These are phyloP conservation scores for Podarcis raffonei DNA, from an alignment of 2,113 vertebrate species.

Conservation along the genomic window DNA sequence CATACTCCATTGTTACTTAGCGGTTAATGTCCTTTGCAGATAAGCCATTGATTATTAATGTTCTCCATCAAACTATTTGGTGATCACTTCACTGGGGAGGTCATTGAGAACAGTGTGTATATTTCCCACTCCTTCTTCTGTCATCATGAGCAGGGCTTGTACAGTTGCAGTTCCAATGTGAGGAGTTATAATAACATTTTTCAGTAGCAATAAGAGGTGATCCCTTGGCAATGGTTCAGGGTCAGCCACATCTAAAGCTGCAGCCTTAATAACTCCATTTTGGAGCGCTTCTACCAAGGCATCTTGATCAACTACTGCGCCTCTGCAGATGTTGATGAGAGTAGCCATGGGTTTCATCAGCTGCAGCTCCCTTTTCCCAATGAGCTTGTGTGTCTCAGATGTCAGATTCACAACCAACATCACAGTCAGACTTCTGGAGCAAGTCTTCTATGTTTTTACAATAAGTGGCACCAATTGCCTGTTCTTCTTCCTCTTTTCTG, in stretches of 20 bases:
- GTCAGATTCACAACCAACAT: constrained; percentile 77
- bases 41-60: background rate
- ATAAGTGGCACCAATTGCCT: constrained; percentile 75
- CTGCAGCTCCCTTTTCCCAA: constrained; percentile 76
- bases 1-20: background rate
- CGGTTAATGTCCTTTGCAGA: background rate
- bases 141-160: constrained; percentile 48
- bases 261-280: constrained; percentile 74
- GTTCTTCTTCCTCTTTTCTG: constrained; percentile 78
- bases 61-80: constrained; percentile 34
- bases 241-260: constrained; percentile 80
- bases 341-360: constrained; percentile 79
- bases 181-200: constrained; percentile 70
- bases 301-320: constrained; percentile 83
- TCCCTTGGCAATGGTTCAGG: constrained; percentile 85
- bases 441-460: constrained; percentile 78
- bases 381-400: constrained; percentile 72
- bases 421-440: constrained; percentile 77
- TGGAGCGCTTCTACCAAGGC: constrained; percentile 80
- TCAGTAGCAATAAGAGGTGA: constrained; percentile 69
- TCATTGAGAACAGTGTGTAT: constrained; percentile 64
- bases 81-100: constrained; percentile 69
- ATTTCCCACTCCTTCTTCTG: constrained; percentile 68
- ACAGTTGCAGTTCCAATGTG: constrained; percentile 73
- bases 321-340: constrained; percentile 84